Evolutionary conservation across 2,797 vertebrate species (phyloP).

Genomic region (Argentina silus): DNA sequence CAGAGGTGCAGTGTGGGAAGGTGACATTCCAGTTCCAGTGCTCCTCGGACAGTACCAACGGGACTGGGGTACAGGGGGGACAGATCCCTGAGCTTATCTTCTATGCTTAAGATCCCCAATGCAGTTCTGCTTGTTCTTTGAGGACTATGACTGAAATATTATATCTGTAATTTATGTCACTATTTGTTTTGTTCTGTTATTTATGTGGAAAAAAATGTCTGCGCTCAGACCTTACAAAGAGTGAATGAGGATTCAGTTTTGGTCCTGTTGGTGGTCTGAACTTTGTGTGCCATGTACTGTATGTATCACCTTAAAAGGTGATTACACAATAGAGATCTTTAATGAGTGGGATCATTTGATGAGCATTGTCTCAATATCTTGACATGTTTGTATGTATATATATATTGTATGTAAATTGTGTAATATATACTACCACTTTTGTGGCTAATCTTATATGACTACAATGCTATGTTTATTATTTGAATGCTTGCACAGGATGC

Average conservation of each 20-base stretch:
- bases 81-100: slow-evolving; percentile 98
- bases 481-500: slow-evolving; percentile 74
- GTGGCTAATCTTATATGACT: slow-evolving; percentile 68
- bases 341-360: not conserved
- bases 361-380: slow-evolving; percentile 34
- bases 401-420: slow-evolving; percentile 68
- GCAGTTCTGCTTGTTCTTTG: slow-evolving; percentile 20
- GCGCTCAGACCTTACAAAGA: not conserved
- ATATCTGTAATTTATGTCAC: slow-evolving; percentile 36
- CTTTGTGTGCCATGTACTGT: not conserved
- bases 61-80: slow-evolving; percentile 96
- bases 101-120: slow-evolving; percentile 83
- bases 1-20: slow-evolving; percentile 97
- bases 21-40: slow-evolving; percentile 99
- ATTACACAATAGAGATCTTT: not conserved
- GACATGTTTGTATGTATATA: slow-evolving; percentile 68
- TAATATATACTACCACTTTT: slow-evolving; percentile 67
- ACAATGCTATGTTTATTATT: slow-evolving; percentile 72
- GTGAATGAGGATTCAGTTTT: not conserved
- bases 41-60: slow-evolving; percentile 97
- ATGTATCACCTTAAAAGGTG: not conserved
- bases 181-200: not conserved
- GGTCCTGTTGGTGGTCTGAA: not conserved
- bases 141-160: slow-evolving; percentile 34
- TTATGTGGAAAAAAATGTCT: not conserved